Percentiles rank a stretch among this genome's conserved stretches.
phyloP scores from a whole-genome alignment of 2,888 invertebrate species.

The Agrochola lota region DNA sequence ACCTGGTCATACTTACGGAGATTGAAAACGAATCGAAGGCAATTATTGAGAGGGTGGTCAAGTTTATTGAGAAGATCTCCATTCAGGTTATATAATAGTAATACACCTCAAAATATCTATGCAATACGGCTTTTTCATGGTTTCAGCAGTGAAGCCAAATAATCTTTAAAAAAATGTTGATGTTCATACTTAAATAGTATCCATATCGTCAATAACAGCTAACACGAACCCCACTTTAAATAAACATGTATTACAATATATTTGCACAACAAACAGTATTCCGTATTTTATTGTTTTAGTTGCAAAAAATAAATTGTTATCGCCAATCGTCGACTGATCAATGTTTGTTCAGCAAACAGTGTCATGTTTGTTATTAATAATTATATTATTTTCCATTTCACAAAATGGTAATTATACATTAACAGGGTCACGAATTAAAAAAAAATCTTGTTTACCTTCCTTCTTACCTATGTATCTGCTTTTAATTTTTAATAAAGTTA shows the following conservation, averaged over 20 bases:
- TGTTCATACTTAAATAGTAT: background rate
- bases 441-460: background rate
- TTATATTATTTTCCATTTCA: background rate
- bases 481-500: background rate
- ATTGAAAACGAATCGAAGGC: too few species aligned
- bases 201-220: background rate
- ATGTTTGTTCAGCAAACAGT: slow-evolving; percentile 25
- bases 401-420: background rate
- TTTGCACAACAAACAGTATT: slow-evolving; percentile 1
- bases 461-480: background rate
- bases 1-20: too few species aligned
- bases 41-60: too few species aligned
- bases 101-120: too few species aligned
- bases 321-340: slow-evolving; percentile 6
- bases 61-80: too few species aligned
- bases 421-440: background rate
- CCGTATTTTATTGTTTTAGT: slow-evolving; percentile 2
- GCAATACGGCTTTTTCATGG: too few species aligned
- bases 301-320: slow-evolving; percentile 31
- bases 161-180: background rate
- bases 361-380: slow-evolving; percentile 17
- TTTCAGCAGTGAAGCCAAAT: too few species aligned
- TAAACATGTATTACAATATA: slow-evolving; percentile 18
- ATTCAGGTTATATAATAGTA: too few species aligned
- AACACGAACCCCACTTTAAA: background rate